These are phyloP conservation scores for Phylloscopus whistleri DNA, from an alignment of 2,113 vertebrate species.

Conservation along the genomic window DNA sequence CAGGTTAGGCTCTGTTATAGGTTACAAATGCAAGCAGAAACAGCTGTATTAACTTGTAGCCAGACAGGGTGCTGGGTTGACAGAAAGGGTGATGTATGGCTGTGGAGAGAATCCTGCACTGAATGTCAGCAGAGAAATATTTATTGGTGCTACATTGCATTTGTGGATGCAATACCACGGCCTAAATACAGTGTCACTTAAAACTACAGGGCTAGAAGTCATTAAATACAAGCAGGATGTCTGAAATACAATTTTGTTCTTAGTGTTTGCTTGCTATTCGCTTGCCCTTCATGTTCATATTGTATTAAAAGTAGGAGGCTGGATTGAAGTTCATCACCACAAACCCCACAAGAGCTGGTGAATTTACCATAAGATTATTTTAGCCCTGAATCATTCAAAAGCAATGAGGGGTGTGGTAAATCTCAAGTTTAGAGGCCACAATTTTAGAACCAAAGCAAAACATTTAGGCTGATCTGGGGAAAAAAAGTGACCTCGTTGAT, in stretches of 20 bases:
- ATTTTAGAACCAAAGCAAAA: neutral
- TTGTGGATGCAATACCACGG: neutral
- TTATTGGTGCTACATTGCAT: neutral
- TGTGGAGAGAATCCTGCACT: neutral
- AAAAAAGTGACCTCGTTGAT: neutral
- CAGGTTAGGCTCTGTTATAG: neutral
- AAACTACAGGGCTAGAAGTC: slow-evolving; percentile 19
- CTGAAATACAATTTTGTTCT: neutral
- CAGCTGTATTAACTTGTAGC: neutral
- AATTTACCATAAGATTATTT: neutral
- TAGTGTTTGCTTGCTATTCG: neutral
- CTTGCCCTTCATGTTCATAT: neutral
- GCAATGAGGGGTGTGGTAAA: neutral
- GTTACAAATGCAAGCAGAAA: neutral
- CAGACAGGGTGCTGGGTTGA: neutral
- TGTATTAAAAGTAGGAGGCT: neutral
- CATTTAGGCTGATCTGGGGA: neutral
- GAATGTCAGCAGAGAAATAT: slow-evolving; percentile 12
- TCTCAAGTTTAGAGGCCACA: neutral
- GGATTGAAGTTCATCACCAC: neutral
- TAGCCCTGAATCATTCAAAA: neutral
- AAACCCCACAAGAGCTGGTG: neutral
- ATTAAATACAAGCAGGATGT: neutral
- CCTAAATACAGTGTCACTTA: neutral
- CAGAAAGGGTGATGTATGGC: neutral